These are phyloP conservation scores for Epicampocera succincta DNA, from an alignment of 2,888 invertebrate species.

Conservation along the genomic window DNA sequence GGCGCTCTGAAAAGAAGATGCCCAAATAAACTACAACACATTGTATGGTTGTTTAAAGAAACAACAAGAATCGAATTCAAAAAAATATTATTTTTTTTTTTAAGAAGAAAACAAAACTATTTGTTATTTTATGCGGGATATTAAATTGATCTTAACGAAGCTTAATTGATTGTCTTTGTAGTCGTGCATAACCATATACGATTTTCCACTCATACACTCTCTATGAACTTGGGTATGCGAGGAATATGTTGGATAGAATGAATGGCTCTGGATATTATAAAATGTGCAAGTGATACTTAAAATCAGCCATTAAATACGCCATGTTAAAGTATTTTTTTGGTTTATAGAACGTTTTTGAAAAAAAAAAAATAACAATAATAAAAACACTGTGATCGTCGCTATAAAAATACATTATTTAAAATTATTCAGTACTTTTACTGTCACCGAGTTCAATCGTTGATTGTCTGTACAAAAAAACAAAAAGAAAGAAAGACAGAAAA, in stretches of 20 bases:
- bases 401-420: conserved; percentile 67
- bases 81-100: conserved; percentile 54
- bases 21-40: conserved; percentile 49
- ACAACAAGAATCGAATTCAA: conserved; percentile 22
- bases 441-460: conserved; percentile 73
- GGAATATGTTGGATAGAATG: conserved; percentile 34
- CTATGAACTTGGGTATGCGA: conserved; percentile 35
- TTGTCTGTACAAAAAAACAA: conserved; percentile 53
- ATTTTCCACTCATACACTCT: conserved; percentile 18
- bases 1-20: conserved; percentile 40
- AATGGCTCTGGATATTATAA: conserved; percentile 47
- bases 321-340: conserved; percentile 76
- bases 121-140: conserved; percentile 82
- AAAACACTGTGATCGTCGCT: conserved; percentile 63
- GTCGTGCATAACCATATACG: conserved; percentile 73
- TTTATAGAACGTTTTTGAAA: conserved; percentile 51
- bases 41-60: conserved; percentile 39
- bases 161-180: conserved; percentile 81
- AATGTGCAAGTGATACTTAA: conserved; percentile 66
- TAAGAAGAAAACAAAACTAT: conserved; percentile 76
- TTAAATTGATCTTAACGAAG: conserved; percentile 83
- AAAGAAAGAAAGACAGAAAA: conserved; percentile 52
- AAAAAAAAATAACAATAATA: conserved; percentile 58
- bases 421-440: conserved; percentile 71
- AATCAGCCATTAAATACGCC: conserved; percentile 73